Conservation (phyloP, 2,113 vertebrate species). For the Martes martes region DNA sequence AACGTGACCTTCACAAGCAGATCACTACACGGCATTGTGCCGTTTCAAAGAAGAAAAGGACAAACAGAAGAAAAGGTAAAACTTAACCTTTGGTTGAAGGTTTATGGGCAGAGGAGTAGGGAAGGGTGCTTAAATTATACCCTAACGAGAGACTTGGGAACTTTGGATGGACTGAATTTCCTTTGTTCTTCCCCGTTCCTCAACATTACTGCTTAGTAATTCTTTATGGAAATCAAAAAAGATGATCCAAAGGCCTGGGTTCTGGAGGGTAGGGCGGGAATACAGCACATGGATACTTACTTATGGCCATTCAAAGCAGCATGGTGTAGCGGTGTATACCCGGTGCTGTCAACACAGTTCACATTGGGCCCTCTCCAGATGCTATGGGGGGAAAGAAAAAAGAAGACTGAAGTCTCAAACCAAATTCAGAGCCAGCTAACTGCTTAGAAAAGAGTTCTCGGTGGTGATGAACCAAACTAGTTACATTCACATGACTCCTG, state of each 20-base stretch:
- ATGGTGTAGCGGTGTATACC: slow-evolving; percentile 97
- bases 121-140: background rate
- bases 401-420: slow-evolving; percentile 36
- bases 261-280: background rate
- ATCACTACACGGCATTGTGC: background rate
- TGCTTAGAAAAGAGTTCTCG: background rate
- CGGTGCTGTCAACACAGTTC: slow-evolving; percentile 98
- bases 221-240: background rate
- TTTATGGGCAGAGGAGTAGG: background rate
- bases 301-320: slow-evolving; percentile 97
- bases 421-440: background rate
- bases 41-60: background rate
- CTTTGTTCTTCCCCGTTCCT: background rate
- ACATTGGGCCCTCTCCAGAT: slow-evolving; percentile 99
- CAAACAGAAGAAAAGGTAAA: background rate
- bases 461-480: background rate
- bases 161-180: background rate
- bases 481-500: background rate
- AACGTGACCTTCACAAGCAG: background rate
- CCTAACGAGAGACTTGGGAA: background rate
- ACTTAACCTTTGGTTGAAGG: background rate
- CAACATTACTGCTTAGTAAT: background rate
- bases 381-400: slow-evolving; percentile 80
- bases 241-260: background rate
- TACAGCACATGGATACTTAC: slow-evolving; percentile 80